Evolutionary conservation across 2,797 vertebrate species (phyloP), one percentile per base, ranked within the genome.

Genomic region (Ispidina picta): DNA sequence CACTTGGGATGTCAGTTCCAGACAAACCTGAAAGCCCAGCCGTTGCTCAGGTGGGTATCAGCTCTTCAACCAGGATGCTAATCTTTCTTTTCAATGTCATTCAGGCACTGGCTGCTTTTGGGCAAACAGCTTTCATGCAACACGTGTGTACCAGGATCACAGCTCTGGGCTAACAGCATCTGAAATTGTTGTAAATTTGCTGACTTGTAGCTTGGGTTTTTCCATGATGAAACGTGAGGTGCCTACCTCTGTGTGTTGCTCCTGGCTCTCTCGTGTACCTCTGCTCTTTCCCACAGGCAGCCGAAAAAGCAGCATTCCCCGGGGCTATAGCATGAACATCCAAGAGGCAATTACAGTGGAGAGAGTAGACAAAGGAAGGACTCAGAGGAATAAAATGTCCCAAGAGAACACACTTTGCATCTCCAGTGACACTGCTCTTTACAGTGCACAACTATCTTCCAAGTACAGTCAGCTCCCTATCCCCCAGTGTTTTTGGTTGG

Each of bases 341-440:
- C 90, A 70, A 76, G 73, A 75, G 77, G 75, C 90, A 92, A 80
- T 93, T 92, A 82, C 49, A 39, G 79, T 7, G 37, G 82, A 92
- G 88, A 83, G 2, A 1, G 49, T 56, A 70, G 89, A 78, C 66
- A 44, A 39, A 9, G 25, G 33, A 71, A 89, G 46, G 55, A 74
- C 44, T 37, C 12, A 18, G 72, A 89, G 78, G 89, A 89, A 89
- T 14, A 68, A 43, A 16, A 21, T 71, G 80, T 96, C 96, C 93
- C 84, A 55, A 71, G 29, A 70, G 10, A 7, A 72, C 1, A n/a
- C 9, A 41, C 54, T 94, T 64, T 80, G 58, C 69, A 63, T 15
- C 69, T 80, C 15, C 28, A 26, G 4, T 29, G 62, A 23, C 56
- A 8, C 15, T 4, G 86, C 49, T 77, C 52, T 35, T 16, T 41